Evolutionary conservation across 2,797 vertebrate species (phyloP), one percentile per base, ranked within the genome.

Genomic region (Stomatorhinus walkeri): DNA sequence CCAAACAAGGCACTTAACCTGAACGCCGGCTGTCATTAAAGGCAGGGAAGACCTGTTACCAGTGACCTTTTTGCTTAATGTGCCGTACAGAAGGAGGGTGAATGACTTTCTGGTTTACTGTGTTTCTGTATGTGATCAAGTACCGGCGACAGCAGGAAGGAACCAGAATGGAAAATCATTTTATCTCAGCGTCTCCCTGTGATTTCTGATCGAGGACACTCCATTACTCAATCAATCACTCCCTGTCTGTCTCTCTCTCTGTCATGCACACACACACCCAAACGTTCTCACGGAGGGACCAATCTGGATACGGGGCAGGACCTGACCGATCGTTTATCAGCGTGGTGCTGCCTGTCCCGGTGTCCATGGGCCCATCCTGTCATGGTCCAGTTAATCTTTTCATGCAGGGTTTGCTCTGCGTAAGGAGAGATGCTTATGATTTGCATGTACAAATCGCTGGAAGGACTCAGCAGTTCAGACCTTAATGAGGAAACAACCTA

Each of bases 131-230:
- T 54, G 52, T 87, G 28, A 87, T 87, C 85, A 87, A 56, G 51
- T 16, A 40, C 51, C 6, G 5, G 32, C 7, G 16, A 52, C 36
- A 32, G 52, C 22, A n/a, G 49, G 85, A 54, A 54, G 85, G 16
- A 54, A 52, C 85, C 85, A 32, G 49, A 87, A 87, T 87, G 85
- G 85, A 87, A 87, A 87, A 87, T 87, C 85, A 59, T 87, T 87
- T 87, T 36, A 87, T 87, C 52, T 87, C 28, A 43, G 51, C 24
- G 22, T 40, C 51, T 59, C 24, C 22, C 32, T 54, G 85, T 87
- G 52, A 87, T 87, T 52, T 54, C 85, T 87, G 85, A 87, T 52
- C 51, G 24, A 87, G 85, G 85, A 10, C 52, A 59, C 51, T 36
- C 85, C 16, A 22, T 87, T 87, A 56, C 85, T 87, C 85, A 87